Evolutionary conservation across 2,888 invertebrate species (phyloP).

Genomic region (Acronicta aceris): DNA sequence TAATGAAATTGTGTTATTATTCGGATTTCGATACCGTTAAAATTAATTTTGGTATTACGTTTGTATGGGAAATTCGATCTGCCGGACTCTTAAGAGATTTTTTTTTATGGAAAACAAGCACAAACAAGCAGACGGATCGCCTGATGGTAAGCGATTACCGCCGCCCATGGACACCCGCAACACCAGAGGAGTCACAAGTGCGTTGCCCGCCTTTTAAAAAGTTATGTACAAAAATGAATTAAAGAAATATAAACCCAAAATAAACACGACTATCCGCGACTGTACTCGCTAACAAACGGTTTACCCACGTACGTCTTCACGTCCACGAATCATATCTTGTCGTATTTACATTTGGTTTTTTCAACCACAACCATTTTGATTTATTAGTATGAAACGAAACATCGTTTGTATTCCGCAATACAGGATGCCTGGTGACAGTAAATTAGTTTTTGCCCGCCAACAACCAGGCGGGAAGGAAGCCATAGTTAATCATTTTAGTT

Average conservation of each 20-base stretch:
- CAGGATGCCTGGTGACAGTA: conserved; percentile 24
- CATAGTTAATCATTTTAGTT: conserved; percentile 19
- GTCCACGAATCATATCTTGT: conserved; percentile 56
- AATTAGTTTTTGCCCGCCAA: conserved; percentile 42
- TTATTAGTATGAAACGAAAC: conserved; percentile 38
- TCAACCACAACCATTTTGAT: conserved; percentile 48
- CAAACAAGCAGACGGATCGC: no score
- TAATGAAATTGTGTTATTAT: no score
- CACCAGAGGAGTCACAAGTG: no score
- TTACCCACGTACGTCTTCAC: conserved; percentile 45
- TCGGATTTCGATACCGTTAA: no score
- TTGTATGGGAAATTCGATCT: no score
- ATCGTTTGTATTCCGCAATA: conserved; percentile 43
- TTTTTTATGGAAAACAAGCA: no score
- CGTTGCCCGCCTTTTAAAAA: no score
- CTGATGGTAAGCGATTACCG: no score
- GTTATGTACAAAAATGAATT: not conserved
- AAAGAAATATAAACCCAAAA: not conserved
- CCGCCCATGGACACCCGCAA: no score
- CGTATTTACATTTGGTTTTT: conserved; percentile 58
- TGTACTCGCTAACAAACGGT: conserved; percentile 48
- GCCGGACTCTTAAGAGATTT: no score
- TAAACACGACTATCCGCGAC: conserved; percentile 12
- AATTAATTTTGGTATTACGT: no score
- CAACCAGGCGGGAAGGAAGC: conserved; percentile 1